Evolutionary conservation across 2,797 vertebrate genomes (phyloP), one percentile per base, ranked within the genome.

Genomic region (Mormyrus proboscirostris): DNA sequence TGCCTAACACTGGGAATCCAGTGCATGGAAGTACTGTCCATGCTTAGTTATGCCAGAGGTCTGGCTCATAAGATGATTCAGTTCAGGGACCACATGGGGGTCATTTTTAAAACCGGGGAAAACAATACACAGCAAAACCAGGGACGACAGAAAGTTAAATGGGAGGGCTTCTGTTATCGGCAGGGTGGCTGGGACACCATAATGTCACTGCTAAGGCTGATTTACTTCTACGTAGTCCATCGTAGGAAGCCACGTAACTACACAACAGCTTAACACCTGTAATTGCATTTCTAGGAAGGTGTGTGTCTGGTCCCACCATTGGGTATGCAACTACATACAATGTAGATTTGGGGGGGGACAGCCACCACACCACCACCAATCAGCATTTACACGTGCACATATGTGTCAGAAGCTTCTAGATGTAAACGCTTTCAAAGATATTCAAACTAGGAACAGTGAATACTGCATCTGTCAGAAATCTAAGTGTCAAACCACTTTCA

Each of bases 111-210:
- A 84, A 47, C 47, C 12, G n/a, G 47, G 10, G 5, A 50, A 49
- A 16, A 4, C 2, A 79, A 44, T 3, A 12, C 69, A 83, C 44
- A 50, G 44, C 47, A 22, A n/a, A 22, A 9, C 41, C 38, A 47
- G 19, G 14, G 89, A 86, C 69, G 14, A 55, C 44, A 90, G 57
- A 87, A 88, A 87, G 76, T 87, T 90, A 12, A 44, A 14, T 29
- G 14, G 6, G 73, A 79, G 5, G 73, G 14, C 73, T 79, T 14
- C 6, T 4, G 16, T 69, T 14, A 33, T 33, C 62, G 12, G 10
- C 62, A 33, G 9, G 25, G 25, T 33, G 62, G 3, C 59, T 22
- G 22, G 8, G 29, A 14, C 69, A 76, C 69, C 69, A 38, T n/a
- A 38, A 12, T 14, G 29, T 69, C 65, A 33, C 22, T 14, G 29